Evolutionary conservation across 2,888 invertebrate genomes (phyloP).

Genomic region (Ophioninae sp.): DNA sequence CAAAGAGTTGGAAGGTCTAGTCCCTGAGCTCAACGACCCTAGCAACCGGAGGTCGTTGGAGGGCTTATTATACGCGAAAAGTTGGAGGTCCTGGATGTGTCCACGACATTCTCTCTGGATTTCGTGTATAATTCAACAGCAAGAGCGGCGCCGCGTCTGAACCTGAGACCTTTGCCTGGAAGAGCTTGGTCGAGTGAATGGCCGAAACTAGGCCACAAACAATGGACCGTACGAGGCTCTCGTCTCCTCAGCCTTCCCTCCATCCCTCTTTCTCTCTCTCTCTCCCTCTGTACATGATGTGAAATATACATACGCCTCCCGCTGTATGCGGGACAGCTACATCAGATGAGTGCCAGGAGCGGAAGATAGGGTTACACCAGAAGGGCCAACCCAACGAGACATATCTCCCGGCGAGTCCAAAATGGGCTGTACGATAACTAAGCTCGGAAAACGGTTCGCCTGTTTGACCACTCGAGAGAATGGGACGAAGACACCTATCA

Average conservation of each 20-base stretch:
- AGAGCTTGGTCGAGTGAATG: slow-evolving; percentile 61
- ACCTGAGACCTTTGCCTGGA: slow-evolving; percentile 58
- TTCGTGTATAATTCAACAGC: slow-evolving; percentile 29
- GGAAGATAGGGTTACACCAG: slow-evolving; percentile 39
- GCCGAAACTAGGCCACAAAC: slow-evolving; percentile 76
- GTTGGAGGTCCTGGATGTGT: slow-evolving; percentile 25
- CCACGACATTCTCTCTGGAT: slow-evolving; percentile 32
- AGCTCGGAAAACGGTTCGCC: neutral
- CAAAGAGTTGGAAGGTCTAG: neutral
- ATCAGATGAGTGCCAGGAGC: slow-evolving; percentile 47
- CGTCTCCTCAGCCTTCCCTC: slow-evolving; percentile 29
- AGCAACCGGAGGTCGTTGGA: slow-evolving; percentile 4
- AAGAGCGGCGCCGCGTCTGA: slow-evolving; percentile 28
- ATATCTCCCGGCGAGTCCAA: slow-evolving; percentile 23
- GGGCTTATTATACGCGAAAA: slow-evolving; percentile 38
- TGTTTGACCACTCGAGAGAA: neutral
- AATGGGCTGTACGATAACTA: neutral
- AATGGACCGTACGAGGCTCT: slow-evolving; percentile 69
- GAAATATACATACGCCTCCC: slow-evolving; percentile 22
- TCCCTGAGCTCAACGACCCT: neutral
- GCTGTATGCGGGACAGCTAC: slow-evolving; percentile 46
- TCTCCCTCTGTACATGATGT: slow-evolving; percentile 1
- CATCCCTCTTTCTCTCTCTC: neutral
- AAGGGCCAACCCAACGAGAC: slow-evolving; percentile 32
- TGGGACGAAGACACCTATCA: neutral